Evolutionary conservation across 2,113 vertebrate genomes (phyloP).

Genomic region (Nibea albiflora): DNA sequence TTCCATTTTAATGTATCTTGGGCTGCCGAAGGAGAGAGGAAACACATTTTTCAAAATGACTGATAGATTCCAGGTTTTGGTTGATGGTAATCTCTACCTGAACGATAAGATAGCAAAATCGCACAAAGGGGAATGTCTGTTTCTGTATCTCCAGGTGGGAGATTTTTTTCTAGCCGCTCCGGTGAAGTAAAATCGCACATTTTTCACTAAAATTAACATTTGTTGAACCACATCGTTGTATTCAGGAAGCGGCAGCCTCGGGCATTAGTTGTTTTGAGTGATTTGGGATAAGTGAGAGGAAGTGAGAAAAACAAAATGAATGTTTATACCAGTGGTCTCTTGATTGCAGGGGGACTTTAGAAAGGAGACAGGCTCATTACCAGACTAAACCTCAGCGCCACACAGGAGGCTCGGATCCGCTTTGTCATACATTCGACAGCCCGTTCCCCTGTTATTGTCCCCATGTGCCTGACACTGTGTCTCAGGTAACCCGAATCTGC

Average conservation of each 20-base stretch:
- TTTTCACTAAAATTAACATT: conserved; percentile 50
- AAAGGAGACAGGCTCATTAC: conserved; percentile 69
- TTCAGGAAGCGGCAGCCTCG: conserved; percentile 38
- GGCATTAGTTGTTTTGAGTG: conserved; percentile 58
- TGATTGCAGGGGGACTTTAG: conserved; percentile 71
- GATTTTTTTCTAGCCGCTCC: neutral
- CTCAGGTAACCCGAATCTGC: conserved; percentile 45
- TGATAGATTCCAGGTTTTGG: conserved; percentile 52
- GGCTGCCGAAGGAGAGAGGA: conserved; percentile 24
- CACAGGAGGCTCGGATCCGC: conserved; percentile 64
- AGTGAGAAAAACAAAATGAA: conserved; percentile 70
- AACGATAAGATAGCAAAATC: conserved; percentile 50
- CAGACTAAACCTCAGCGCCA: conserved; percentile 70
- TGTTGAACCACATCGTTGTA: conserved; percentile 23
- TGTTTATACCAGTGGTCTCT: conserved; percentile 67
- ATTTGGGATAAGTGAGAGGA: conserved; percentile 57
- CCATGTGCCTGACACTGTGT: conserved; percentile 11
- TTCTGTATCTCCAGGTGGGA: conserved; percentile 33
- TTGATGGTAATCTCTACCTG: conserved; percentile 58
- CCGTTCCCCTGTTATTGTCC: conserved; percentile 19
- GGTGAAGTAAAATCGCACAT: conserved; percentile 34
- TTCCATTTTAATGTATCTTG: conserved; percentile 56
- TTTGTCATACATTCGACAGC: conserved; percentile 52
- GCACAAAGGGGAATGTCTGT: conserved; percentile 5
- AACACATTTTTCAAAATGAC: conserved; percentile 59